Conservation (phyloP, 2,113 vertebrate genomes). For the Anolis sagrei region DNA sequence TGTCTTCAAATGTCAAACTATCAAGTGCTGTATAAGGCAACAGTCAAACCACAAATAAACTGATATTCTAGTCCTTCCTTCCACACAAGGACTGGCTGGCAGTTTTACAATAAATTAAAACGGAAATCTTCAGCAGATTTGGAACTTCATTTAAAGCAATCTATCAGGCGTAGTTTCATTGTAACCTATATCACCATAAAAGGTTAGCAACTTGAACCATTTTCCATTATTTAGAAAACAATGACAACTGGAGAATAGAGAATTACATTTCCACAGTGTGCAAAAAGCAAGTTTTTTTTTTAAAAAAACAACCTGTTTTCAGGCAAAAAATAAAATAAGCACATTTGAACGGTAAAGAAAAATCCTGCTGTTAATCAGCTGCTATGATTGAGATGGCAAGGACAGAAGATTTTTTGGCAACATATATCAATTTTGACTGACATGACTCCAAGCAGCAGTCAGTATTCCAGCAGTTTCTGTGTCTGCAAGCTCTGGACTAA, state of each 20-base stretch:
- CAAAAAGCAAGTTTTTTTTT: neutral
- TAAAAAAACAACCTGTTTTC: neutral
- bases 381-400: neutral
- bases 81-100: neutral
- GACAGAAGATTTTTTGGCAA: conserved; percentile 4
- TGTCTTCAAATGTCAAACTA: neutral
- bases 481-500: neutral
- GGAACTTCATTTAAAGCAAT: neutral
- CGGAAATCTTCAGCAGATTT: neutral
- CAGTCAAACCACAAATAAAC: neutral
- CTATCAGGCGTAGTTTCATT: neutral
- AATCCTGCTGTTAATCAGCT: conserved; percentile 17
- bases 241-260: neutral
- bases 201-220: neutral
- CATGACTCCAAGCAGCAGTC: conserved; percentile 15
- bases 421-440: neutral
- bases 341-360: neutral
- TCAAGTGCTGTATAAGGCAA: neutral
- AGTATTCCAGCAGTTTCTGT: neutral
- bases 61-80: neutral
- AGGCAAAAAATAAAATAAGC: conserved; percentile 9
- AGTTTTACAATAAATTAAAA: neutral
- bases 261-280: neutral
- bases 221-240: conserved; percentile 1
- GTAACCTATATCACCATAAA: neutral